These are phyloP conservation scores for Caprella mutica DNA, from an alignment of 2,888 invertebrate genomes.

Conservation along the genomic window DNA sequence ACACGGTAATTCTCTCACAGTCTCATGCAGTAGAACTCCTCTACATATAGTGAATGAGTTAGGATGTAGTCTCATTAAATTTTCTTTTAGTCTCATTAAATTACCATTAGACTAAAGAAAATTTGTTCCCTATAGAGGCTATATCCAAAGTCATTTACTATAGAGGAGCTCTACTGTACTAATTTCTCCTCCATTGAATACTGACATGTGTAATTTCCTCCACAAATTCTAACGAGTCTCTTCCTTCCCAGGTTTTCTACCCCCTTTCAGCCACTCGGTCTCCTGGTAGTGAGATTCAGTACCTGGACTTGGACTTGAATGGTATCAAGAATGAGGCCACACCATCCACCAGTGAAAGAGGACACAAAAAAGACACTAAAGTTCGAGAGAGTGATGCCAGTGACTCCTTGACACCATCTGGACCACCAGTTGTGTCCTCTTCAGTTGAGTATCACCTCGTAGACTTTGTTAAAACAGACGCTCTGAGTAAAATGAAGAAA, in stretches of 20 bases:
- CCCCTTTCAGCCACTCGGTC: constrained; percentile 11
- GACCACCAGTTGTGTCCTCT: constrained; percentile 15
- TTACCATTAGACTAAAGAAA: neutral
- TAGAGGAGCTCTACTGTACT: too few species aligned
- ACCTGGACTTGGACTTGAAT: constrained; percentile 30
- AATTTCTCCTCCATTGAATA: neutral
- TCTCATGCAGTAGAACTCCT: neutral
- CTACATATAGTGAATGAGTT: neutral
- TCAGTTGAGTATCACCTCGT: constrained; percentile 74
- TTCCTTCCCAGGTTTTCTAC: constrained; percentile 21
- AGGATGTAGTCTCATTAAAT: neutral
- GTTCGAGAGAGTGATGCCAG: neutral
- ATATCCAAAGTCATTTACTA: too few species aligned
- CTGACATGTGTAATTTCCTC: too few species aligned
- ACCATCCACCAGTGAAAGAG: neutral
- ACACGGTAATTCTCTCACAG: constrained; percentile 16
- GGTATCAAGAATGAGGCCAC: neutral
- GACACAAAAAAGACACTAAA: constrained; percentile 1
- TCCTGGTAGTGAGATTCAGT: constrained; percentile 26
- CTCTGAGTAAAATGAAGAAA: constrained; percentile 73
- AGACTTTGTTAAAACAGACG: constrained; percentile 86
- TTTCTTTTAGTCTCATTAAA: neutral
- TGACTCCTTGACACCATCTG: neutral
- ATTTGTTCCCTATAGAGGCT: too few species aligned
- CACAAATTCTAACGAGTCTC: too few species aligned